A percentile compares a stretch with the other conserved stretches of the same genome.
Conservation (phyloP, 2,797 vertebrate species). For the Tinamus major region DNA sequence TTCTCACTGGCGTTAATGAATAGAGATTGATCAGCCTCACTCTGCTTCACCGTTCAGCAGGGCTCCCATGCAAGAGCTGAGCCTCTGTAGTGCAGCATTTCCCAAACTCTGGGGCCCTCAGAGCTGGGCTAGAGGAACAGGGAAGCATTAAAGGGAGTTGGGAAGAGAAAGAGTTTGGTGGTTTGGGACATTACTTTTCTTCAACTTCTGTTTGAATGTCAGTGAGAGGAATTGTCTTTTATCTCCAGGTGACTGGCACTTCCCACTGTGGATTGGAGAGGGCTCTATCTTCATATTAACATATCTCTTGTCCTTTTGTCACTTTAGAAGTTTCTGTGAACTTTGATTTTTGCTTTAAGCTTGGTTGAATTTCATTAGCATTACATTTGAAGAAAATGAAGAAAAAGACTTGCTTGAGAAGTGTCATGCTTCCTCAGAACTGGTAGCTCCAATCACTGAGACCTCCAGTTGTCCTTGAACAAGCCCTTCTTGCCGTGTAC, state of each 20-base stretch:
- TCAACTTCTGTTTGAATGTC: neutral
- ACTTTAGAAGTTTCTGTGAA: constrained; percentile 1
- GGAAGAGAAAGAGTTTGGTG: neutral
- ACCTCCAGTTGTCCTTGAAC: neutral
- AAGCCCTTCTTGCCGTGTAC: neutral
- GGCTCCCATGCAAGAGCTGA: neutral
- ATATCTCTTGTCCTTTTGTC: constrained; percentile 32
- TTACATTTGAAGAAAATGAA: constrained; percentile 44
- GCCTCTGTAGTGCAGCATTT: neutral
- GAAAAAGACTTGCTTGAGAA: neutral
- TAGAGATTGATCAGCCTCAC: neutral
- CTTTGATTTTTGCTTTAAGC: constrained; percentile 25
- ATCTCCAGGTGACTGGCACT: constrained; percentile 33
- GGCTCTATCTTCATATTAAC: neutral
- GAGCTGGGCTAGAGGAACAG: neutral
- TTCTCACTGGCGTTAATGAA: neutral
- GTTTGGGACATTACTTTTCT: neutral
- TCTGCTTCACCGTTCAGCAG: neutral
- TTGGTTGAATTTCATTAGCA: neutral
- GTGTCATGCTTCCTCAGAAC: neutral
- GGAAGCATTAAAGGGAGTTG: neutral
- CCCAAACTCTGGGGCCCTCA: neutral
- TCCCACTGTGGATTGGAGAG: neutral
- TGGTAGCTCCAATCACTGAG: neutral
- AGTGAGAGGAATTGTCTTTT: neutral